Percentiles rank a stretch among this genome's conserved stretches.
Conservation (phyloP, 2,888 invertebrate species). For the Oscheius sp. region DNA sequence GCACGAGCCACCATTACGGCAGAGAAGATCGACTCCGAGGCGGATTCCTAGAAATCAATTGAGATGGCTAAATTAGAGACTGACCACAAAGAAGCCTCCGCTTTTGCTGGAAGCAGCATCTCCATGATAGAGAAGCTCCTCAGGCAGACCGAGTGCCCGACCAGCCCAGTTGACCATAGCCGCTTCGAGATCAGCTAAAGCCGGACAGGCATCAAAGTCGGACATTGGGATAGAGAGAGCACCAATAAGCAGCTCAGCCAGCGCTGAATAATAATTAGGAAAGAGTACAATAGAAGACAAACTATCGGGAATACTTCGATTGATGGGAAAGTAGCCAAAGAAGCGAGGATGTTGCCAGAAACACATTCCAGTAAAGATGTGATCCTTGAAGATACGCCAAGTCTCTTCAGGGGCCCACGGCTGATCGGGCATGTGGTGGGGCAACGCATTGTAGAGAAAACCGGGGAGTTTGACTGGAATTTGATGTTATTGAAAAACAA, state of each 20-base stretch:
- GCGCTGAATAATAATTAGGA: not conserved
- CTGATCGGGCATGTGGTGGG: not conserved
- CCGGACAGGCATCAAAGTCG: slow-evolving; percentile 25
- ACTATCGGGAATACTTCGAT: slow-evolving; percentile 7
- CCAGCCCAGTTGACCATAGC: slow-evolving; percentile 31
- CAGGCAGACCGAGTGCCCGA: slow-evolving; percentile 24
- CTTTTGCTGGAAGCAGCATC: slow-evolving; percentile 11
- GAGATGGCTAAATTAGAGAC: not conserved
- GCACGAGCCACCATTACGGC: slow-evolving; percentile 24
- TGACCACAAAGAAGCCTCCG: slow-evolving; percentile 5
- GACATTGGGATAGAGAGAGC: not conserved
- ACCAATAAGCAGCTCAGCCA: slow-evolving; percentile 29
- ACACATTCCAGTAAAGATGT: slow-evolving; percentile 7
- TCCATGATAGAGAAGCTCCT: slow-evolving; percentile 22
- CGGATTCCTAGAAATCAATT: slow-evolving; percentile 16
- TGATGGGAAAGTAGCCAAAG: not conserved
- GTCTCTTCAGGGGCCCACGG: not conserved
- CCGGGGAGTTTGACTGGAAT: slow-evolving; percentile 19
- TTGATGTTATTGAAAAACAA: not conserved
- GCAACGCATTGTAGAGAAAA: slow-evolving; percentile 1
- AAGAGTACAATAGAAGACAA: not conserved
- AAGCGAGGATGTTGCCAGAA: slow-evolving; percentile 19
- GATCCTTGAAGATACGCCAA: not conserved
- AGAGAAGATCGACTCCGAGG: slow-evolving; percentile 23
- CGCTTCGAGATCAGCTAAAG: slow-evolving; percentile 20